phyloP scores from a whole-genome alignment of 2,113 vertebrate species.

The Pterocles orientalis region DNA sequence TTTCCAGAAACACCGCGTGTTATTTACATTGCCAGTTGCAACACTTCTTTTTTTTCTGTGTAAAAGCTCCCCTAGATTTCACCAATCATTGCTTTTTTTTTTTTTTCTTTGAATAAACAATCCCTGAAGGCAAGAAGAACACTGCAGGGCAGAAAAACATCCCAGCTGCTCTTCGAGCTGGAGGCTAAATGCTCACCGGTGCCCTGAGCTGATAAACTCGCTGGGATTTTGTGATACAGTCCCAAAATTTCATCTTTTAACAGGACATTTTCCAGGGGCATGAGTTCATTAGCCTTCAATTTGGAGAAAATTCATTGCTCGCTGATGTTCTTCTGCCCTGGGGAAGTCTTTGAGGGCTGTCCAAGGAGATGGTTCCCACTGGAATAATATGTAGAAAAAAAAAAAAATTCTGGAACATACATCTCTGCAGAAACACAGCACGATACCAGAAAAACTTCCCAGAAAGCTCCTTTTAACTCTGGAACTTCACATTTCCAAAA shows the following conservation, averaged over 20 bases:
- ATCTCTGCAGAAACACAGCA: background rate
- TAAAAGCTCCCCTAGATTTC: conserved; percentile 32
- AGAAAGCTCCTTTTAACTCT: background rate
- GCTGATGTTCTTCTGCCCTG: background rate
- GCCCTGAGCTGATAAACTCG: background rate
- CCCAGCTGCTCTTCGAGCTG: background rate
- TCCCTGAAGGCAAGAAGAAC: background rate
- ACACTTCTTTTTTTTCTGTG: background rate
- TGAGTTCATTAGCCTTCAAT: background rate
- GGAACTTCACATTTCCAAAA: background rate
- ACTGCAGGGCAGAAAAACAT: background rate
- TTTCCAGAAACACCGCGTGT: background rate
- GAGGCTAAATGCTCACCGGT: background rate
- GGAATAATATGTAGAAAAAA: background rate
- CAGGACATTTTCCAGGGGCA: accelerated
- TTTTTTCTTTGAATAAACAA: background rate
- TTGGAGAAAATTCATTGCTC: background rate
- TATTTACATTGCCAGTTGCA: conserved; percentile 42
- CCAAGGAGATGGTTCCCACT: background rate
- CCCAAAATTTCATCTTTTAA: background rate
- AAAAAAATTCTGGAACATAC: background rate
- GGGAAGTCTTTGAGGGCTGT: background rate
- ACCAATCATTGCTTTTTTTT: background rate
- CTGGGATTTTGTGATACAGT: background rate
- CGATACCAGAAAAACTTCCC: background rate